Evolutionary conservation across 2,797 vertebrate species (phyloP), one percentile per base, ranked within the genome.

Genomic region (Acrossocheilus fasciatus): DNA sequence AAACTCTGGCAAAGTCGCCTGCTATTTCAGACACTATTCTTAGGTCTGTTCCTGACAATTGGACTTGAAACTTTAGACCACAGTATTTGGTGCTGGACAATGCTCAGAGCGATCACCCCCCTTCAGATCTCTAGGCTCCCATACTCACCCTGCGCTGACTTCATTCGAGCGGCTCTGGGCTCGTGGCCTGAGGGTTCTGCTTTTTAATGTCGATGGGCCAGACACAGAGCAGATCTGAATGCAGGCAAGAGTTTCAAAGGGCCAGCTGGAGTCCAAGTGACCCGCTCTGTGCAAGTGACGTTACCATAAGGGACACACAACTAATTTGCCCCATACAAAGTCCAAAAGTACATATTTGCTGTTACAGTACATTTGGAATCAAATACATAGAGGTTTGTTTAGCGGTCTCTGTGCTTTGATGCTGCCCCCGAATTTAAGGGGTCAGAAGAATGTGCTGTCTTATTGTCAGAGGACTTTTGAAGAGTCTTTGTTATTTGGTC

Each of bases 21-120:
- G 59, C 83, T 62, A 70, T 85, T 87, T 83, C 78, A 36, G 69
- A 79, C 69, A 89, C 87, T 92, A 88, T 91, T 90, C 86, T 92
- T 91, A 86, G 88, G 34, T 81, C 74, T 50, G 76, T 84, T 88
- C 8, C 76, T 87, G 69, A 84, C 59, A 66, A 54, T 62, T 87
- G 85, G 79, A 57, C 77, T 82, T 84, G 47, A 87, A 89, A 87
- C 69, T 82, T 41, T 43, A 88, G 64, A 83, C 57, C 41, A 39
- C 52, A 70, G 59, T 26, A 82, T 85, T 50, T 14, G 30, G 57
- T 69, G 80, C 75, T 66, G 43, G 80, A 83, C 80, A 87, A 87
- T 81, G 79, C 36, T 70, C 59, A 72, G 70, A 81, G 77, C 47
- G 66, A 74, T 87, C 83, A 75, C 36, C 76, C 52, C 69, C 50